Percentiles rank a stretch among this genome's conserved stretches.
Conservation (phyloP, 1,140 invertebrate species). For the Elysia chlorotica region DNA sequence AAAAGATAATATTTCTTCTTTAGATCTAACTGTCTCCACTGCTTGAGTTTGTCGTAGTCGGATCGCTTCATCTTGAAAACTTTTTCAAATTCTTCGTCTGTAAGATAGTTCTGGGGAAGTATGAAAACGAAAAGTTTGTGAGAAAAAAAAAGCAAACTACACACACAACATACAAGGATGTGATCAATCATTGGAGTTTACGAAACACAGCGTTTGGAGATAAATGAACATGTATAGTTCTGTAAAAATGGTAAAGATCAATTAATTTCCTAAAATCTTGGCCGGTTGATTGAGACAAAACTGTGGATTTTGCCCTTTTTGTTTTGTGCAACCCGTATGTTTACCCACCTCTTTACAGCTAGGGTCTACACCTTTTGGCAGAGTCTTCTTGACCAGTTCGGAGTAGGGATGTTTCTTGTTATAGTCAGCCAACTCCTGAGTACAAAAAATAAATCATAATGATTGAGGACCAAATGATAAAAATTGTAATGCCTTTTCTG, state of each 20-base stretch:
- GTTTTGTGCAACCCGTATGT: no score
- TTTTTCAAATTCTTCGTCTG: constrained; percentile 80
- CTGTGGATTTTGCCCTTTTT: no score
- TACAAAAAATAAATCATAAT: no score
- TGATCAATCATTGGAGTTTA: not conserved
- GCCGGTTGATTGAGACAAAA: no score
- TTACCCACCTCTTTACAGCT: constrained; percentile 79
- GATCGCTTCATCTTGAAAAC: constrained; percentile 81
- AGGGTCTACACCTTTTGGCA: constrained; percentile 79
- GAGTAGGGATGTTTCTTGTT: constrained; percentile 75
- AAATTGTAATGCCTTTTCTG: no score
- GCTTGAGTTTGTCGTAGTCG: constrained; percentile 77
- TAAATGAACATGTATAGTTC: not conserved
- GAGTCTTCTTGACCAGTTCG: constrained; percentile 71
- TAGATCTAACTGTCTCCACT: constrained; percentile 84
- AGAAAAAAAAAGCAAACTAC: not conserved
- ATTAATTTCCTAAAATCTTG: not conserved
- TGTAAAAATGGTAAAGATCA: not conserved
- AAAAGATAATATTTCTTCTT: constrained; percentile 86
- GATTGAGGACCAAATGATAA: no score
- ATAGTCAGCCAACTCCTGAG: constrained; percentile 74
- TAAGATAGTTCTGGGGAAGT: constrained; percentile 75
- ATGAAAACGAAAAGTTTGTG: no score
- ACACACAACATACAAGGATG: not conserved
- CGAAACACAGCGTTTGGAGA: not conserved